Base-by-base conservation (phyloP, 2,113 vertebrate species). In the Pardalotus punctatus region DNA sequence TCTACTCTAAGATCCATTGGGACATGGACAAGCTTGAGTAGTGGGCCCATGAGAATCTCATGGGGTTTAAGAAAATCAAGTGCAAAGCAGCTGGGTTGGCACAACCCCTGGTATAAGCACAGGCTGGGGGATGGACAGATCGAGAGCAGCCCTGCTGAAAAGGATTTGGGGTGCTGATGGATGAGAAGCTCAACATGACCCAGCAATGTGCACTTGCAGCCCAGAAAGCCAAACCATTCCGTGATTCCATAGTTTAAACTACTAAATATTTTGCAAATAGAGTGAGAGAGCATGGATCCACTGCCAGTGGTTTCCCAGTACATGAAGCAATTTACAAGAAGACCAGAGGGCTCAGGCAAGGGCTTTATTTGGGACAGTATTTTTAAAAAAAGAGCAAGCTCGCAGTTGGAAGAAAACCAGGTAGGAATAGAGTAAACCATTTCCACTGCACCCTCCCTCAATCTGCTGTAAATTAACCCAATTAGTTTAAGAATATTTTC, bases 401-500 rank as follows among this genome's bases (percentile, higher is more conserved):
- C 5, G 36, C 2, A 36, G 40, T 13, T 79, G 54, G 70, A 81
- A 60, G 27, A 78, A 96, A 88, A 83, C 4, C 14, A 94, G 60
- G 24, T 51, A 70, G 20, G 11, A 62, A 80, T 5, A 77, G 22
- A 92, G 7, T 14, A 85, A 89, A 67, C 14, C n/a, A 54, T 58
- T 67, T 53, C 45, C 47, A 74, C 47, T 71, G 53, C 29, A 60
- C 19, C 78, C 45, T 72, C 54, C 25, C 27, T 92, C 66, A 62
- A 51, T 73, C 54, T 70, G 62, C 56, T 83, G 83, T 53, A 94
- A 97, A 93, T 96, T 80, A 95, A 80, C 43, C 50, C 79, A 94
- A 96, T 96, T 96, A 82, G 47, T 33, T 85, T 85, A 96, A 94
- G 80, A 91, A 61, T 29, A 78, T 88, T 90, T 82, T 48, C n/a